Percentiles rank a stretch among this genome's conserved stretches.
phyloP scores from a whole-genome alignment of 2,113 vertebrate genomes.

The Struthio camelus region DNA sequence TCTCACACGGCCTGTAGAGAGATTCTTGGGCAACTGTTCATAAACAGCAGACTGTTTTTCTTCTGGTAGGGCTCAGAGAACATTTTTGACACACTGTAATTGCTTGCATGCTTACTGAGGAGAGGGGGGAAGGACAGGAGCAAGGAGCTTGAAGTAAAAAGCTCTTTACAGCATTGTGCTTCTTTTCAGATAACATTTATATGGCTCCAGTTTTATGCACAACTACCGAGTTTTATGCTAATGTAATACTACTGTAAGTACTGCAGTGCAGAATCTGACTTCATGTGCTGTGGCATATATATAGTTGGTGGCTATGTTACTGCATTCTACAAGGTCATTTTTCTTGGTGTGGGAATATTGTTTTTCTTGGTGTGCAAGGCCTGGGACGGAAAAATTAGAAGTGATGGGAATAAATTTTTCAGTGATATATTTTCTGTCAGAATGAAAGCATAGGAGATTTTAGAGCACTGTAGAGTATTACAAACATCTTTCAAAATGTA shows the following conservation, averaged over 20 bases:
- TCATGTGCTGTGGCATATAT: constrained; percentile 9
- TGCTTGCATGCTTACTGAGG: neutral
- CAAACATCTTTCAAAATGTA: neutral
- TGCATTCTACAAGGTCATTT: constrained; percentile 27
- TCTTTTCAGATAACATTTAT: neutral
- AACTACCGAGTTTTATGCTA: neutral
- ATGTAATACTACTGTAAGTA: neutral
- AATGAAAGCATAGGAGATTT: neutral
- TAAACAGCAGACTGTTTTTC: neutral
- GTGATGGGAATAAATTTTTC: neutral
- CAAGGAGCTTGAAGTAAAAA: neutral
- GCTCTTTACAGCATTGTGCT: neutral
- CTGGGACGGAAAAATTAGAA: constrained; percentile 25
- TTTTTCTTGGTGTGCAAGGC: constrained; percentile 49
- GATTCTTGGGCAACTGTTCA: neutral
- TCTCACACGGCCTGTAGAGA: rapidly evolving
- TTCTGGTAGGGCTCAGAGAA: neutral
- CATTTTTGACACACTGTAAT: neutral
- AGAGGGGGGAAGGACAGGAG: neutral
- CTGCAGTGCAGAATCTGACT: constrained; percentile 14
- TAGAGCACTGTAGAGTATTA: neutral
- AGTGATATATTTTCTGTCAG: constrained; percentile 4
- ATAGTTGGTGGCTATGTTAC: constrained; percentile 46
- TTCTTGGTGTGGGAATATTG: constrained; percentile 28
- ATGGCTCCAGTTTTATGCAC: neutral